Base-by-base conservation (phyloP, 2,113 vertebrate species). In the Rissa tridactyla region DNA sequence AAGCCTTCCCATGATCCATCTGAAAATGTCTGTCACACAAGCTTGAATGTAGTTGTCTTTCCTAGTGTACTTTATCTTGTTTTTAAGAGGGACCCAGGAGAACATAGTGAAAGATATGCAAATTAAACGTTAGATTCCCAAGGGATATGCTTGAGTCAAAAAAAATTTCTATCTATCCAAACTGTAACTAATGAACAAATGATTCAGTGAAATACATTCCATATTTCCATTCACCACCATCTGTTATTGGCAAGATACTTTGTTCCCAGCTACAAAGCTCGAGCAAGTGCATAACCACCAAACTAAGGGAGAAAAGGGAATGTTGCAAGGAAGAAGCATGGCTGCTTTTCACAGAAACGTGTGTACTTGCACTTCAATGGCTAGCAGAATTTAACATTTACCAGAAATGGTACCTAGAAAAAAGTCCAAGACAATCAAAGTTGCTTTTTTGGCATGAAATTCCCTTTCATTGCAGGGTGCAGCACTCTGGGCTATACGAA, bases 181-280 rank as follows among this genome's bases (percentile, higher is more conserved):
- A 94, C 66, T 95, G 51, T 82, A 93, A 85, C 70, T 96, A 94
- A 94, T 94, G 90, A 95, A 96, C 66, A 90, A 94, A 95, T 82
- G 73, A 93, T 90, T 96, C 89, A 55, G 32, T 87, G 86, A 95
- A 91, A 88, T 78, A 71, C 34, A 76, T 90, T 66, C 66, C 46
- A 27, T 94, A 83, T 89, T 93, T 96, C 92, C 60, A 78, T 92
- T 96, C 80, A 94, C 66, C 15, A 38, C 93, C 95, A 96, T 97
- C 94, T 97, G 97, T 94, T 91, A 84, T 70, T 95, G 92, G 87
- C 92, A 96, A 90, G 85, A 92, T 61, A 69, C 16, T 73, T 93
- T 87, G 71, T 94, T 88, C 88, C 52, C 30, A 91, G 57, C 61
- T 82, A 94, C 40, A 64, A 94, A 88, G 70, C 72, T 84, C 1